phyloP scores from a whole-genome alignment of 1,140 invertebrate genomes.

The Hyphantria cunea region DNA sequence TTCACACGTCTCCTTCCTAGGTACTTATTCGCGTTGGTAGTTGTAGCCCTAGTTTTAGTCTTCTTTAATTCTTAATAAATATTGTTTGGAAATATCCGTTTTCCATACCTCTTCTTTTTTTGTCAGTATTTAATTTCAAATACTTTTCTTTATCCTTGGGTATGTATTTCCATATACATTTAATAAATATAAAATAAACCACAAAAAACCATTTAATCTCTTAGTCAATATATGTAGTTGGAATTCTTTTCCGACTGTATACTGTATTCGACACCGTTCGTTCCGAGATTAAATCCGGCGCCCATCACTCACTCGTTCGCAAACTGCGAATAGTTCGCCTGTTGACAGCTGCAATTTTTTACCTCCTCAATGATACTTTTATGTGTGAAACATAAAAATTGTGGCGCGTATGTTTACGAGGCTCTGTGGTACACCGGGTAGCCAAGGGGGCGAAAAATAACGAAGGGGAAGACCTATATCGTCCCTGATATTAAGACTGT shows the following conservation, averaged over 20 bases:
- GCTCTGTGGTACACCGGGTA: not conserved
- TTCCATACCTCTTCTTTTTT: too few species aligned
- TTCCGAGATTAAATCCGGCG: not conserved
- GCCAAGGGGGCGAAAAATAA: not conserved
- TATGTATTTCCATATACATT: too few species aligned
- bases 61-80: too few species aligned
- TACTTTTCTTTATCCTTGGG: too few species aligned
- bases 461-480: constrained; percentile 9
- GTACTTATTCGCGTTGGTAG: too few species aligned
- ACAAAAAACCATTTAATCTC: not conserved
- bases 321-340: not conserved
- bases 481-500: constrained; percentile 23
- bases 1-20: too few species aligned
- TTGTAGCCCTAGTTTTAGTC: too few species aligned
- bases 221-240: too few species aligned
- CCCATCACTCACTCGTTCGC: not conserved
- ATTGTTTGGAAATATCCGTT: too few species aligned
- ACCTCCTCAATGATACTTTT: constrained; percentile 10
- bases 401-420: constrained; percentile 15
- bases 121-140: too few species aligned
- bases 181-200: not conserved
- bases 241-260: not conserved
- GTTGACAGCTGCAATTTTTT: constrained; percentile 26
- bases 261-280: not conserved
- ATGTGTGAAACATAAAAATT: constrained; percentile 21